Evolutionary conservation across 2,888 invertebrate genomes (phyloP).

Genomic region (Diarsia brunnea): DNA sequence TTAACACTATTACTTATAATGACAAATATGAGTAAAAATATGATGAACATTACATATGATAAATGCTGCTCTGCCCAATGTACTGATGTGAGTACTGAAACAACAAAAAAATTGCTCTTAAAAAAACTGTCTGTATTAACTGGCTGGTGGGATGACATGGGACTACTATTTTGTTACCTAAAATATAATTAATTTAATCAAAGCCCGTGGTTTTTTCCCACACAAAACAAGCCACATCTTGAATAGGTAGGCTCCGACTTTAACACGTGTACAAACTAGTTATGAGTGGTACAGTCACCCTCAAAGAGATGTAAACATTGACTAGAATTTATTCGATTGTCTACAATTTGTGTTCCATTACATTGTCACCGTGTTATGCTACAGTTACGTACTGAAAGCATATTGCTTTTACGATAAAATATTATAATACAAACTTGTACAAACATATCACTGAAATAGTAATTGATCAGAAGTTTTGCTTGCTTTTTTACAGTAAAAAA

Average conservation of each 20-base stretch:
- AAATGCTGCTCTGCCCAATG: conserved; percentile 77
- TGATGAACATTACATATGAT: conserved; percentile 68
- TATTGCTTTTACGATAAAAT: not conserved
- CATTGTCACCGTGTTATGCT: not conserved
- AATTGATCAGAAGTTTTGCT: not conserved
- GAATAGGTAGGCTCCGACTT: not conserved
- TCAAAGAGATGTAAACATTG: not conserved
- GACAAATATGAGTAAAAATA: not conserved
- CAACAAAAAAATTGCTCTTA: not conserved
- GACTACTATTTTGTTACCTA: not conserved
- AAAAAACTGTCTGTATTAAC: not conserved
- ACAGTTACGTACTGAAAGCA: not conserved
- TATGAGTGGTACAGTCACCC: not conserved
- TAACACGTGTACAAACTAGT: not conserved
- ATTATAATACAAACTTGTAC: not conserved
- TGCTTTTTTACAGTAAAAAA: not conserved
- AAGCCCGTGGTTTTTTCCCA: not conserved
- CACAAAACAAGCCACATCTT: not conserved
- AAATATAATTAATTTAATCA: not conserved
- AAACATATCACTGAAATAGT: not conserved
- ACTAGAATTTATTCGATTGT: not conserved
- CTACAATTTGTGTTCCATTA: not conserved
- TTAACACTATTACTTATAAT: too few relatives aligned
- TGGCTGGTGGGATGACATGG: not conserved
- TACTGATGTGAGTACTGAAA: conserved; percentile 74